Conservation (phyloP, 2,113 vertebrate species). For the Neolamprologus modestus region DNA sequence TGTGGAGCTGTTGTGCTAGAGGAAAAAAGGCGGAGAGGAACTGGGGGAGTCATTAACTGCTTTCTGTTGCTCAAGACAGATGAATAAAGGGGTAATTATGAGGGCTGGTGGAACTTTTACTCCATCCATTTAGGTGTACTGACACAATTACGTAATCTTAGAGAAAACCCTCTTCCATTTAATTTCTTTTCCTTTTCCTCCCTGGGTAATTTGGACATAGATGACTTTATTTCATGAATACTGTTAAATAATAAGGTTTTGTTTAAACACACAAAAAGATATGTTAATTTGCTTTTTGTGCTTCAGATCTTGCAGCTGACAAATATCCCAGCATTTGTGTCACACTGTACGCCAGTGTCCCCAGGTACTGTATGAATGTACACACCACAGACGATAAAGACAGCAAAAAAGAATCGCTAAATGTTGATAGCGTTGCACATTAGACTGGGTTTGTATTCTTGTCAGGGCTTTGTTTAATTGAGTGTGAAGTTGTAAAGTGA, state of each 20-base stretch:
- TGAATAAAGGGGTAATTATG: background rate
- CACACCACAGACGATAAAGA: background rate
- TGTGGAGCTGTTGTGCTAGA: background rate
- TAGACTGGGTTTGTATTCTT: background rate
- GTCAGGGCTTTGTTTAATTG: background rate
- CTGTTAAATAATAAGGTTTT: background rate
- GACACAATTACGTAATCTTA: background rate
- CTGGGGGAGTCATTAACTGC: conserved; percentile 3
- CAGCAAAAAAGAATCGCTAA: background rate
- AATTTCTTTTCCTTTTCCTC: rapidly evolving
- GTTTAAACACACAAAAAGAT: background rate
- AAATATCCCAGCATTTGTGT: background rate
- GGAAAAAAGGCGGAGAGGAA: background rate
- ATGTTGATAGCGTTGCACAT: background rate
- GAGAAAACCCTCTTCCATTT: background rate
- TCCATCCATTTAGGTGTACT: background rate
- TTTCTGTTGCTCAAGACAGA: background rate
- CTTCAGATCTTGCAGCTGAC: background rate
- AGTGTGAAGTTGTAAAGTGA: background rate
- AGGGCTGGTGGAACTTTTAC: background rate
- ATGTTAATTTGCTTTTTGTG: background rate
- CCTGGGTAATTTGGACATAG: background rate
- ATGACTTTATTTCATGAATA: background rate
- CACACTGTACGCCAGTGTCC: background rate
- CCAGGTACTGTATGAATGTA: background rate